Conservation (phyloP, 2,888 invertebrate species). For the Eubasilissa splendida region DNA sequence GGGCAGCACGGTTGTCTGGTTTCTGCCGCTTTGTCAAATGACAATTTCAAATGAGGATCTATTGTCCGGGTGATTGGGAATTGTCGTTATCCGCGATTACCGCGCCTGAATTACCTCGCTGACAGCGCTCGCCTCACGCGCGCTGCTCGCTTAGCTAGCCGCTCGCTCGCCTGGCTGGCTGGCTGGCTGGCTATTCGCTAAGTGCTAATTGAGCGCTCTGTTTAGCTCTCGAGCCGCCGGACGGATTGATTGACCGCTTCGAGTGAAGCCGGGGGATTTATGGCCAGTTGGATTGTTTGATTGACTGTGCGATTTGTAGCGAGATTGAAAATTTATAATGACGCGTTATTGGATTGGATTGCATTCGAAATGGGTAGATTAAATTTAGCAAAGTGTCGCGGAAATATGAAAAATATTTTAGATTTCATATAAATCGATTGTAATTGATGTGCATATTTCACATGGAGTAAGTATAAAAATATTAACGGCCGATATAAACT, state of each 20-base stretch:
- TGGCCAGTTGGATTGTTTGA: neutral
- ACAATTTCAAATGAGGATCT: neutral
- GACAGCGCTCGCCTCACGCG: neutral
- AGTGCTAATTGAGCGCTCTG: conserved; percentile 27
- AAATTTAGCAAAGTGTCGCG: too few relatives aligned
- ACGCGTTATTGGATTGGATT: neutral
- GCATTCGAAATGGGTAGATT: too few relatives aligned
- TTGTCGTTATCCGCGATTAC: conserved; percentile 12
- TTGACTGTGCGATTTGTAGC: conserved; percentile 21
- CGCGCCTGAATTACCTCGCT: neutral
- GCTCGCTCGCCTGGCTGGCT: neutral
- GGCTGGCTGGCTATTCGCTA: neutral
- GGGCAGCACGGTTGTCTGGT: neutral
- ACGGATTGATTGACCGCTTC: conserved; percentile 5
- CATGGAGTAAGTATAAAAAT: too few relatives aligned
- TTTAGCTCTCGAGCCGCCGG: neutral
- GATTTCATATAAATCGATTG: too few relatives aligned
- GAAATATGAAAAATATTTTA: too few relatives aligned
- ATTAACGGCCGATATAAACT: too few relatives aligned
- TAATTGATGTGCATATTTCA: too few relatives aligned
- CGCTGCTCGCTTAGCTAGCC: neutral
- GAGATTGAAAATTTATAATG: conserved; percentile 10
- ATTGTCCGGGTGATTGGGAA: conserved; percentile 18
- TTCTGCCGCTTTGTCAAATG: neutral
- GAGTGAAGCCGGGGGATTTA: conserved; percentile 2